Percentiles rank a stretch among this genome's conserved stretches.
These are phyloP conservation scores for Amblyornis subalaris DNA, from an alignment of 2,113 vertebrate species.

Conservation along the genomic window DNA sequence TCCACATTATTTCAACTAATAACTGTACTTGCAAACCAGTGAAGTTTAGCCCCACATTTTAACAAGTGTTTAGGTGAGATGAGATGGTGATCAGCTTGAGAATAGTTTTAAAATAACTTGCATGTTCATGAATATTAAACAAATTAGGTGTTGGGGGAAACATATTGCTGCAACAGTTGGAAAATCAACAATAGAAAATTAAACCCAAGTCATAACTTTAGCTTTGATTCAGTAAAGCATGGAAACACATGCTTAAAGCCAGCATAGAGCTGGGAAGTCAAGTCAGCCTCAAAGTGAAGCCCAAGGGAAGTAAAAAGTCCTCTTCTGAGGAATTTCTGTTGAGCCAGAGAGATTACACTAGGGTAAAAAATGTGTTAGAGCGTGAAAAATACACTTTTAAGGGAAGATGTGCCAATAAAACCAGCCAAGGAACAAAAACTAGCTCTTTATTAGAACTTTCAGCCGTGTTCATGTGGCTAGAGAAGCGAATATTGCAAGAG, in stretches of 20 bases:
- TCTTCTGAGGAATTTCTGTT: not conserved
- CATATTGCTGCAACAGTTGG: not conserved
- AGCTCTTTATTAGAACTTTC: not conserved
- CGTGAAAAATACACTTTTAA: not conserved
- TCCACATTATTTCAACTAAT: not conserved
- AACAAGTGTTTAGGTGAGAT: not conserved
- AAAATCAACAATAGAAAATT: not conserved
- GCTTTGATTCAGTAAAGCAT: not conserved
- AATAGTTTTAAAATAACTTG: not conserved
- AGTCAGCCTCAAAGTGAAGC: not conserved
- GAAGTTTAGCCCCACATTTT: not conserved
- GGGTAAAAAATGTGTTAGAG: not conserved
- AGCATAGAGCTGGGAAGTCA: not conserved
- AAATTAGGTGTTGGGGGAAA: not conserved
- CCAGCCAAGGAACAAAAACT: not conserved
- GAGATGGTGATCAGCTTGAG: not conserved
- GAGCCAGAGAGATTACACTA: not conserved
- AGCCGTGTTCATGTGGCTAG: not conserved
- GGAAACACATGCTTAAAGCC: not conserved
- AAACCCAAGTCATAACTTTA: not conserved
- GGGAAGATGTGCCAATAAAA: not conserved
- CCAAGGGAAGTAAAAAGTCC: not conserved
- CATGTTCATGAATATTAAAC: not conserved
- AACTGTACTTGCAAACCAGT: not conserved
- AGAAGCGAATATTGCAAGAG: not conserved